Evolutionary conservation across 35 echinoderm and acorn worm species (phyloP), one percentile per base, ranked within the genome.

Genomic region (Eucidaris tribuloides): DNA sequence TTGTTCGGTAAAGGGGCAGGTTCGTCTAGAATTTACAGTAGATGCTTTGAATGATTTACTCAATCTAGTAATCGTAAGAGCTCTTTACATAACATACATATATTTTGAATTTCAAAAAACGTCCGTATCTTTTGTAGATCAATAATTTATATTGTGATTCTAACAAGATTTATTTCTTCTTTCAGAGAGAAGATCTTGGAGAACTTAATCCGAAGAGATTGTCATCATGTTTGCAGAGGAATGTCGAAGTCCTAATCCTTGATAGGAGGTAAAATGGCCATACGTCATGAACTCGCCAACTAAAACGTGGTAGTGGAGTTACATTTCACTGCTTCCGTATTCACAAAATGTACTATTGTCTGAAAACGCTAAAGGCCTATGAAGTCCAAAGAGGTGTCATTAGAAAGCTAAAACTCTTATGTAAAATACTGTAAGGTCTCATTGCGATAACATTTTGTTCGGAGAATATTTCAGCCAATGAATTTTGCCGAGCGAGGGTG

Each of bases 141-240:
- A 56, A 22, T 36, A 33, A 11, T 58, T 81, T 34, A n/a, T n/a
- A 81, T 31, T 13, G 79, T 59, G 46, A 56, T 81, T n/a, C 57
- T 36, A 42, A 76, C 46, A 76, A 3, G 22, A 3, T 54, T 27
- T 2, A 23, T 45, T 46, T 46, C 14, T 42, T 38, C 29, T 80
- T 71, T 5, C 15, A 90, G 88, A 46, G 43, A 13, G 88, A 90
- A 79, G 88, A 90, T 25, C 38, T 90, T n/a, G 11, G 88, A 90
- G 44, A 83, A 38, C 32, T 72, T 72, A 46, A 46, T 54, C 63
- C 38, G 50, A 3, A 31, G 81, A 55, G 42, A 84, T 7, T 84
- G 46, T 55, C 50, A 77, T 57, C 42, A 84, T 29, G 71, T 90
- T 13, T 90, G 88, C 35, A 76, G 84, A 61, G 88, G 88, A 61